phyloP scores from a whole-genome alignment of 2,888 invertebrate species.

The Brenthis hecate region DNA sequence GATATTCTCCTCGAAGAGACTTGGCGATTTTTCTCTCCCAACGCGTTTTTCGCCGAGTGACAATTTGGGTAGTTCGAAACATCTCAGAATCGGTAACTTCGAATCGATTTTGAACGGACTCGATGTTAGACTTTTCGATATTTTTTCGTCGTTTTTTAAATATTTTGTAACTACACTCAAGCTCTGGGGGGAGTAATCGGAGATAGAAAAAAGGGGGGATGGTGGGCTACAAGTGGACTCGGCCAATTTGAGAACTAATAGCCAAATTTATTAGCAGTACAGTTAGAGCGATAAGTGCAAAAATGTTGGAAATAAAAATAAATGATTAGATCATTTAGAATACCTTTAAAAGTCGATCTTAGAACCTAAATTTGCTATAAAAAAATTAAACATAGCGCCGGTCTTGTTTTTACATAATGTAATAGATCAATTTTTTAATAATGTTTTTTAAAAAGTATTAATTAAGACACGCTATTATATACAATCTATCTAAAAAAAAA shows the following conservation, averaged over 20 bases:
- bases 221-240: slow-evolving; percentile 53
- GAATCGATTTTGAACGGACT: slow-evolving; percentile 58
- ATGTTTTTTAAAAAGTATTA: too few relatives aligned
- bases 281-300: neutral
- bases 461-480: too few relatives aligned
- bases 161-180: slow-evolving; percentile 41
- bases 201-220: slow-evolving; percentile 55
- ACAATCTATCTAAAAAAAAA: too few relatives aligned
- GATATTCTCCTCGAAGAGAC: slow-evolving; percentile 20
- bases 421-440: too few relatives aligned
- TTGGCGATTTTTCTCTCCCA: slow-evolving; percentile 37
- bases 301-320: slow-evolving; percentile 4
- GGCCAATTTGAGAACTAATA: slow-evolving; percentile 41
- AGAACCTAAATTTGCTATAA: too few relatives aligned
- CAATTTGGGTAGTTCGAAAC: slow-evolving; percentile 61
- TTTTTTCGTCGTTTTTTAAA: slow-evolving; percentile 19
- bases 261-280: too few relatives aligned
- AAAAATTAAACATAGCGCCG: too few relatives aligned
- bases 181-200: slow-evolving; percentile 54
- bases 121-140: slow-evolving; percentile 57
- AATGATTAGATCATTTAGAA: neutral
- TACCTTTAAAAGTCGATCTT: too few relatives aligned
- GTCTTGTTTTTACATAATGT: too few relatives aligned
- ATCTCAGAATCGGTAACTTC: slow-evolving; percentile 57
- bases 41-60: slow-evolving; percentile 47